Percentiles rank a stretch among this genome's conserved stretches.
These are phyloP conservation scores for Hylaeus anthracinus DNA, from an alignment of 1,140 invertebrate genomes.

Conservation along the genomic window DNA sequence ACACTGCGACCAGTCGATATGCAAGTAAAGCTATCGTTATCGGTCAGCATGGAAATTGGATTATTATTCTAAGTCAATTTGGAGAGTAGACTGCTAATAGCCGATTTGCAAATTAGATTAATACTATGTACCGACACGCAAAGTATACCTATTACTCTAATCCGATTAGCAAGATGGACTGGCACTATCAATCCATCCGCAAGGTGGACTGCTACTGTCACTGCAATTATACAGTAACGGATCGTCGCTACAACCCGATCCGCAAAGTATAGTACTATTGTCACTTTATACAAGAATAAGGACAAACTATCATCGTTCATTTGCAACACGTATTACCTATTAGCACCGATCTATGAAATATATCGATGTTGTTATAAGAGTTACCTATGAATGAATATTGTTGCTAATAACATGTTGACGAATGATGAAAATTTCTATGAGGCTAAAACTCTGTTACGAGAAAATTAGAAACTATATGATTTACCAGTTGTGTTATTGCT, in stretches of 20 bases:
- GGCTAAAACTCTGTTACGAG: no score
- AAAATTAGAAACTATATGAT: no score
- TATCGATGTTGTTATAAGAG: background rate
- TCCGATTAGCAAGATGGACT: background rate
- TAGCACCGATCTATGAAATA: background rate
- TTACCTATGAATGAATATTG: conserved; percentile 11
- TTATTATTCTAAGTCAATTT: conserved; percentile 20
- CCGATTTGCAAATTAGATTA: conserved; percentile 34
- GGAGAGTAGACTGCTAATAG: conserved; percentile 10
- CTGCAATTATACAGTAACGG: background rate
- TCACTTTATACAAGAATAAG: background rate
- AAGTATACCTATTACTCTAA: background rate
- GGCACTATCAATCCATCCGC: background rate
- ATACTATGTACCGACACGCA: background rate
- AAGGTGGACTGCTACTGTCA: background rate
- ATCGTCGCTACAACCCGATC: background rate
- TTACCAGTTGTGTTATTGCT: no score
- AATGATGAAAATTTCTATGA: no score
- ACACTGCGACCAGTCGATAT: background rate
- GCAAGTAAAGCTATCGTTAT: background rate
- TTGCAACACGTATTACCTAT: background rate
- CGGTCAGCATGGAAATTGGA: background rate
- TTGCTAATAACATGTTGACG: conserved; percentile 1
- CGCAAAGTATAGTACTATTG: background rate
- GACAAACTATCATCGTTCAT: background rate